Base-by-base conservation (phyloP, 2,888 invertebrate genomes). In the Aleiodes leptofemur region DNA sequence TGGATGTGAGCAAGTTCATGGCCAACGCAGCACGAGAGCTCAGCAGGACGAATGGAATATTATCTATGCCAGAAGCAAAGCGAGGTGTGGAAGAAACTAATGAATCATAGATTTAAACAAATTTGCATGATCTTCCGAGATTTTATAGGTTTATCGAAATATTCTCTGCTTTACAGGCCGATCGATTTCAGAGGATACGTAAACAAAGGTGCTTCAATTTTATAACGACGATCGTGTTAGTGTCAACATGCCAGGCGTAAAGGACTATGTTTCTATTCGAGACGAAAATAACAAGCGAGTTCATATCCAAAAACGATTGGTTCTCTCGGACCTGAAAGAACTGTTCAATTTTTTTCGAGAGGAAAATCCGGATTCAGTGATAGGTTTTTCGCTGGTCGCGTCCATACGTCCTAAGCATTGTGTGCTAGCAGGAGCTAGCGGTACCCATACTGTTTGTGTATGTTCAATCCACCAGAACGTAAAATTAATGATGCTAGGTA, bases 381-480 rank as follows among this genome's bases (percentile, higher is more conserved):
- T 80, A 51, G 78, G 78, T 74, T 81, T 81, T 77, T 77, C 74
- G 0, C 78, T n/a, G 16, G 82, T 82, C 73, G 78, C 77, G 7
- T 31, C 50, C 13, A 7, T 16, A 14, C n/a, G 55, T 8, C 55
- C 55, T 8, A 55, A 55, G 23, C 16, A 57, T 6, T 57, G 83
- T 51, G 68, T 83, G n/a, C 69, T 82, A 4, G 74, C 81, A 34
- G 80, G 79, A 9, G 69, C 77, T 9, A 71, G 73, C 23, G 81
- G 83, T 13, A 79, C 81, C 0, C 80, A 83, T 70, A 69, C 77
- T 16, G 77, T 83, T 50, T 83, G 82, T 76, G 82, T 83, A 8
- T 82, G 82, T 69, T 56, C 73, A 9, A 64, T 77, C 16, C 81
- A 81, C 56, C 78, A 82, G 73, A 82, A 82, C 34, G 56, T 79